These are phyloP conservation scores for Pionites leucogaster DNA, from an alignment of 2,113 vertebrate species.

Conservation along the genomic window DNA sequence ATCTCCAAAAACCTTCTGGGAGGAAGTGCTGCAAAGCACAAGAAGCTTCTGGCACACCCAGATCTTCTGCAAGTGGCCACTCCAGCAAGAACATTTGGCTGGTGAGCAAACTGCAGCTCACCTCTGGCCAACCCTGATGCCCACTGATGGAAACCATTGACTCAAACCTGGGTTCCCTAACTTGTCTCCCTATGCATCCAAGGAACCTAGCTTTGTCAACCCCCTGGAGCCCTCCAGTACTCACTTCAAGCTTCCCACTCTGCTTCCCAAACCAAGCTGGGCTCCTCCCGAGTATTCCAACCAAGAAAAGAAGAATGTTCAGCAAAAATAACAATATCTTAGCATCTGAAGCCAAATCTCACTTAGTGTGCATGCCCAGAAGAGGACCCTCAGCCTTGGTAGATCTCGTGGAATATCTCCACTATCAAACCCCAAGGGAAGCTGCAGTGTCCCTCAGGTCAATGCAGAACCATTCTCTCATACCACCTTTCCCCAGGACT, in stretches of 20 bases:
- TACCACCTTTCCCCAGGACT: neutral
- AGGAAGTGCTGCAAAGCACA: neutral
- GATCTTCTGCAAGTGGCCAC: neutral
- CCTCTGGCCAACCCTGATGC: conserved; percentile 68
- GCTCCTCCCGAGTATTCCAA: neutral
- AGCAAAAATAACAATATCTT: neutral
- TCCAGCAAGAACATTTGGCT: neutral
- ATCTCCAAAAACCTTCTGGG: neutral
- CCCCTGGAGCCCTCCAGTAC: conserved; percentile 14
- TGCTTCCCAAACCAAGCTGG: neutral
- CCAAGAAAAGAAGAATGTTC: neutral
- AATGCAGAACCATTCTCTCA: neutral
- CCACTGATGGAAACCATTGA: conserved; percentile 64
- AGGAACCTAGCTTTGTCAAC: conserved; percentile 43
- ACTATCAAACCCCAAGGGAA: neutral
- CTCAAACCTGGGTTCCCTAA: conserved; percentile 51
- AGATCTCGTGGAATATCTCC: neutral
- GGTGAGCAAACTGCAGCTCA: conserved; percentile 2
- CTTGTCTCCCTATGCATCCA: conserved; percentile 36
- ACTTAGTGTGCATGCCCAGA: rapidly evolving
- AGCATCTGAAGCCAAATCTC: neutral
- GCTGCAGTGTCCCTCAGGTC: neutral
- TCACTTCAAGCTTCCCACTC: conserved; percentile 44
- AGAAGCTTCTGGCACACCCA: neutral
- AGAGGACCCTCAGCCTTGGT: neutral